Percentiles rank a stretch among this genome's conserved stretches.
These are phyloP conservation scores for Coleophora deauratella DNA, from an alignment of 2,888 invertebrate genomes.

Conservation along the genomic window DNA sequence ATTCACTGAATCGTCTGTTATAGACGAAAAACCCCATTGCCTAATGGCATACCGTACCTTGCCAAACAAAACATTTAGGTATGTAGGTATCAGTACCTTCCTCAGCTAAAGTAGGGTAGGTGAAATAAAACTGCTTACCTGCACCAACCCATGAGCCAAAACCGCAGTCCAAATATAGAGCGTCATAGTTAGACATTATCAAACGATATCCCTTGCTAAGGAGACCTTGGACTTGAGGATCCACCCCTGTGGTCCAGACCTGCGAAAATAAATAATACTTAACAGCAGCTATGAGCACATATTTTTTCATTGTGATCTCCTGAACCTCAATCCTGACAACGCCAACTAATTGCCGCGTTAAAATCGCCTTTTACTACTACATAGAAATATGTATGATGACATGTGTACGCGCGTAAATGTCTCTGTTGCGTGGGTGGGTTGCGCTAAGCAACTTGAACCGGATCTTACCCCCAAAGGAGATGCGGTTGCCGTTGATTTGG, in stretches of 20 bases:
- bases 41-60: no score
- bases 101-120: no score
- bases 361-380: not conserved
- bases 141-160: slow-evolving; percentile 86
- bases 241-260: slow-evolving; percentile 83
- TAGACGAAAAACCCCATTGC: no score
- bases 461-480: no score
- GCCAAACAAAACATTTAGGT: no score
- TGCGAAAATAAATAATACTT: slow-evolving; percentile 18
- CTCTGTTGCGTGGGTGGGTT: no score
- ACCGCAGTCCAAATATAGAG: slow-evolving; percentile 90
- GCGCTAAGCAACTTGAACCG: no score
- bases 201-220: slow-evolving; percentile 81
- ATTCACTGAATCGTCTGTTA: no score
- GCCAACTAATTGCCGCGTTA: not conserved
- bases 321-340: not conserved
- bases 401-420: no score
- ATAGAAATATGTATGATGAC: not conserved
- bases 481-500: no score
- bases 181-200: slow-evolving; percentile 91
- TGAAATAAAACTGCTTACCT: slow-evolving; percentile 49
- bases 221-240: slow-evolving; percentile 78
- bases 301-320: not conserved
- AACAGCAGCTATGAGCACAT: not conserved
- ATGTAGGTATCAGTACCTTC: no score